Evolutionary conservation across 2,888 invertebrate genomes (phyloP).

Genomic region (Drosophila gaucha): DNA sequence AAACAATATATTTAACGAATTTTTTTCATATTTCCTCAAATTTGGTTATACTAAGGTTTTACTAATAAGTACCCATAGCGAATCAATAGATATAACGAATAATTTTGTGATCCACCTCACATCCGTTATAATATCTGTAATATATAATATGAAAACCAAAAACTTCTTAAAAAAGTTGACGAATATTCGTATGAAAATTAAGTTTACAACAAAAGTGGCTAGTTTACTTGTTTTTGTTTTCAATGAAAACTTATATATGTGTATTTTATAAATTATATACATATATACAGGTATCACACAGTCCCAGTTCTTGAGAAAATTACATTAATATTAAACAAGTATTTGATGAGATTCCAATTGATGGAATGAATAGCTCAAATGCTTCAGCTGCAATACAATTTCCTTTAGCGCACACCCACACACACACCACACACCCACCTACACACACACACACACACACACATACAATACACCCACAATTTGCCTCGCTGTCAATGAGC

Average conservation of each 20-base stretch:
- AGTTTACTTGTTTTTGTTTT: not conserved
- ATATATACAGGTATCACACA: slow-evolving; percentile 2
- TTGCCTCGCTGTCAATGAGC: slow-evolving; percentile 46
- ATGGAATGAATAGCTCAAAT: slow-evolving; percentile 57
- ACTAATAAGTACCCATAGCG: too few species aligned
- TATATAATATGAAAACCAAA: too few species aligned
- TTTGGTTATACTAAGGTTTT: too few species aligned
- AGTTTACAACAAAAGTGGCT: not conserved
- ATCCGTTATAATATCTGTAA: too few species aligned
- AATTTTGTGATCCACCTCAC: too few species aligned
- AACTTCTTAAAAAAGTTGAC: too few species aligned
- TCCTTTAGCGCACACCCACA: slow-evolving; percentile 25
- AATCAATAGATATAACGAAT: too few species aligned
- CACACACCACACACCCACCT: not conserved
- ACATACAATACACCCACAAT: not conserved
- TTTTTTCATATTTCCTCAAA: too few species aligned
- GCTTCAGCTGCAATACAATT: slow-evolving; percentile 36
- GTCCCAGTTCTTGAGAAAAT: slow-evolving; percentile 32
- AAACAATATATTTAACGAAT: too few species aligned
- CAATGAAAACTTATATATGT: not conserved
- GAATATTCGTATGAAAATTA: too few species aligned
- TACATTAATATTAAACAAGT: slow-evolving; percentile 52
- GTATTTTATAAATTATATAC: not conserved
- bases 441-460: not conserved
- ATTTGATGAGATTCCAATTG: slow-evolving; percentile 55